Percentiles rank a stretch among this genome's conserved stretches.
Evolutionary conservation across 2,113 vertebrate species (phyloP).

Genomic region (Proterorhinus semilunaris): DNA sequence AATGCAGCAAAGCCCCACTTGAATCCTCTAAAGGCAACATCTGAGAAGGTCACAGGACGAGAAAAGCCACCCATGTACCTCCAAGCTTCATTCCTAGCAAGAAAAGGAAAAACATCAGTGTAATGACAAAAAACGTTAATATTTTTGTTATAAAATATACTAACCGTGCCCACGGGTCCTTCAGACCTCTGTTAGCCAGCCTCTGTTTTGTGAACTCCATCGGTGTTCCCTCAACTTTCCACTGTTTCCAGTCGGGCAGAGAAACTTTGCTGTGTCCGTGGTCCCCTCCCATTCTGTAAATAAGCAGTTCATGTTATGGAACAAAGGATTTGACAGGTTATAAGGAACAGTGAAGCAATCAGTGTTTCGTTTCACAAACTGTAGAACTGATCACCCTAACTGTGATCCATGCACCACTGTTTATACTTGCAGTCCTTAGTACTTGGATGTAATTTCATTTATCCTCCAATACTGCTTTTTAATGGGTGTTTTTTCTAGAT

Average conservation of each 20-base stretch:
- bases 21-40: slow-evolving; percentile 83
- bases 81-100: slow-evolving; percentile 92
- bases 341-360: too few species aligned
- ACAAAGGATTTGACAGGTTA: too few species aligned
- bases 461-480: too few species aligned
- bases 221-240: slow-evolving; percentile 90
- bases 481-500: too few species aligned
- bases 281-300: slow-evolving; percentile 78
- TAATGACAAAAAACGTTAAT: background rate
- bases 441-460: too few species aligned
- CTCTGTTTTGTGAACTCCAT: slow-evolving; percentile 83
- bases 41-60: slow-evolving; percentile 73
- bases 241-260: slow-evolving; percentile 86
- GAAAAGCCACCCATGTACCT: slow-evolving; percentile 83
- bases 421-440: too few species aligned
- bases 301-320: background rate
- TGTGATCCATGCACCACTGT: too few species aligned
- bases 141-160: slow-evolving; percentile 2
- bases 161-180: slow-evolving; percentile 92
- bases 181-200: slow-evolving; percentile 82
- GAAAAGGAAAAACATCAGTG: background rate
- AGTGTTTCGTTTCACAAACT: too few species aligned
- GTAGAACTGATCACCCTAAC: too few species aligned
- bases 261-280: slow-evolving; percentile 80
- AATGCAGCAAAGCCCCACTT: slow-evolving; percentile 93